Percentiles rank a stretch among this genome's conserved stretches.
phyloP scores from a whole-genome alignment of 2,888 invertebrate genomes.

The Lissocephala sabroskyi region DNA sequence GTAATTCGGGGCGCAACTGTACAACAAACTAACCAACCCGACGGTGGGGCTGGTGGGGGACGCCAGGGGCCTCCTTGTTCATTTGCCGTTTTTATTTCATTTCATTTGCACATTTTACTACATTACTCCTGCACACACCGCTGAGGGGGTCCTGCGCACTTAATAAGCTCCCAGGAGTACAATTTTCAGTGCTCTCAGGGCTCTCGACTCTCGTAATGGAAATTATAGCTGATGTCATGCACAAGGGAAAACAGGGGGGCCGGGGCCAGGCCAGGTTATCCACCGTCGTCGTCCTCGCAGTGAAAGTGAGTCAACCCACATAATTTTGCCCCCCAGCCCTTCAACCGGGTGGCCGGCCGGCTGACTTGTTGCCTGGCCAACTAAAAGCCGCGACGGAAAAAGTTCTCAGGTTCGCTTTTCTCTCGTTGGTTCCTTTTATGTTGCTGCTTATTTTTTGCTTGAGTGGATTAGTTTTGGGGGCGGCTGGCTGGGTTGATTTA shows the following conservation, averaged over 20 bases:
- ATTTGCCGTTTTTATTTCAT: conserved; percentile 53
- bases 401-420: conserved; percentile 29
- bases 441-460: conserved; percentile 26
- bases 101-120: conserved; percentile 58
- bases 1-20: too few species aligned
- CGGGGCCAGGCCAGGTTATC: conserved; percentile 12
- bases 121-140: conserved; percentile 14
- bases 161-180: conserved; percentile 66
- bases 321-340: neutral
- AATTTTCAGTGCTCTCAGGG: conserved; percentile 60
- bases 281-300: conserved; percentile 11
- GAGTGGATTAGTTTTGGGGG: conserved; percentile 49
- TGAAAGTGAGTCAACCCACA: conserved; percentile 55
- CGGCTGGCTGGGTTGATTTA: conserved; percentile 45
- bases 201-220: conserved; percentile 63
- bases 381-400: neutral
- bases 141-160: conserved; percentile 29
- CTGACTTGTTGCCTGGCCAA: neutral
- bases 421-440: conserved; percentile 35
- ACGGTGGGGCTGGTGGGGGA: too few species aligned
- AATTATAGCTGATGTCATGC: conserved; percentile 65
- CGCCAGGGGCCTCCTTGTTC: too few species aligned
- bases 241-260: conserved; percentile 36
- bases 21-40: too few species aligned
- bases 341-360: neutral